These are phyloP conservation scores for Xestia sexstrigata DNA, from an alignment of 2,888 invertebrate genomes.

Conservation along the genomic window DNA sequence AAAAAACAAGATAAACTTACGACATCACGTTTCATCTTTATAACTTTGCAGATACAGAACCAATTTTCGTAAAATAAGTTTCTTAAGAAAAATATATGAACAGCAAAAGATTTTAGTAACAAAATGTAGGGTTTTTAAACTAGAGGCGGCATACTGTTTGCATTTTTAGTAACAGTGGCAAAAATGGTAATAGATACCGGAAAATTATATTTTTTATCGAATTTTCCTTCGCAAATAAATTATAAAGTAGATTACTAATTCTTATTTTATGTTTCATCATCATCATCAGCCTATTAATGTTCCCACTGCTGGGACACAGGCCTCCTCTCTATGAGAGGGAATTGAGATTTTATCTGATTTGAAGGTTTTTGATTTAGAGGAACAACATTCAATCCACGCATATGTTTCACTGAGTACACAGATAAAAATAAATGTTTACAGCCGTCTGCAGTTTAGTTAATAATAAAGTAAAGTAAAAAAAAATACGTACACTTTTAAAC, in stretches of 20 bases:
- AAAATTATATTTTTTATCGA: no score
- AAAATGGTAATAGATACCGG: neutral
- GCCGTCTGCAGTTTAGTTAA: no score
- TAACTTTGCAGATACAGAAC: conserved; percentile 32
- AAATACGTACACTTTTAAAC: neutral
- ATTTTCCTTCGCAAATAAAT: no score
- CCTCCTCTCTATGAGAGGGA: no score
- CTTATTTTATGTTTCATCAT: neutral
- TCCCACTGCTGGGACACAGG: no score
- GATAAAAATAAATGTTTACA: no score
- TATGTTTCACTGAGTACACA: neutral
- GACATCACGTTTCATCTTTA: conserved; percentile 32
- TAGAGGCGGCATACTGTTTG: neutral
- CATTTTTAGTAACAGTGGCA: neutral
- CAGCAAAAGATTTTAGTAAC: conserved; percentile 11
- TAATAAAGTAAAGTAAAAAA: neutral
- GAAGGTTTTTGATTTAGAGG: neutral
- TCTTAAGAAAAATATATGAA: conserved; percentile 8
- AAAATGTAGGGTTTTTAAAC: conserved; percentile 7
- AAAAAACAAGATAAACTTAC: conserved; percentile 21
- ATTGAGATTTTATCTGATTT: neutral
- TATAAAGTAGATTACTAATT: neutral
- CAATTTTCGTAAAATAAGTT: conserved; percentile 51
- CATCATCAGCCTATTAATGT: no score
- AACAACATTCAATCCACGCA: neutral